phyloP scores from a whole-genome alignment of 2,888 invertebrate genomes.

The Lithophane socia region DNA sequence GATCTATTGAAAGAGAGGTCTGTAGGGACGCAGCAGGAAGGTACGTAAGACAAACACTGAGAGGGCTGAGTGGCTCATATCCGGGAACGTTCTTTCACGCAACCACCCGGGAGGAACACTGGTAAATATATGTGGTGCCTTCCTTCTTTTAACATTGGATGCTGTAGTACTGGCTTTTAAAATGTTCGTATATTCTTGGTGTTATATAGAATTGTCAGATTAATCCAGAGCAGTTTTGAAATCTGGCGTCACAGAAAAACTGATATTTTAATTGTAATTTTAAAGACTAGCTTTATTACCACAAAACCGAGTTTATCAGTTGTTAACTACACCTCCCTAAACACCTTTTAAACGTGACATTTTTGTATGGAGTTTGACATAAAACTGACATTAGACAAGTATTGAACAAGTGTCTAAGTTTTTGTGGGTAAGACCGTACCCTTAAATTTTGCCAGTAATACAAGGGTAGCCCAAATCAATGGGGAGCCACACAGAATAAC shows the following conservation, averaged over 20 bases:
- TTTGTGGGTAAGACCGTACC: no score
- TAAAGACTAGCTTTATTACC: no score
- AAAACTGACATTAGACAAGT: no score
- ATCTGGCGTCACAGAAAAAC: not conserved
- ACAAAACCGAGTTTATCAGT: no score
- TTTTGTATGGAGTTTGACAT: no score
- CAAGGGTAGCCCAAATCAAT: not conserved
- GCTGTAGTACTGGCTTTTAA: not conserved
- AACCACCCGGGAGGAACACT: conserved; percentile 61
- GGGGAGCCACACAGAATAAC: not conserved
- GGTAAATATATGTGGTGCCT: conserved; percentile 64
- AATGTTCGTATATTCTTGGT: not conserved
- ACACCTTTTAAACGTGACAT: no score
- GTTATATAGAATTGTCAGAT: not conserved
- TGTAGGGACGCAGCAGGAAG: conserved; percentile 63
- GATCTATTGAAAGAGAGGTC: conserved; percentile 20
- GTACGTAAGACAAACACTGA: conserved; percentile 74
- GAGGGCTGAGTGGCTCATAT: conserved; percentile 80
- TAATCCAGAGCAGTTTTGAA: not conserved
- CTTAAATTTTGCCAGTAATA: not conserved
- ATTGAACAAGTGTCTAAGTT: no score
- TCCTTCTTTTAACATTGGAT: conserved; percentile 12
- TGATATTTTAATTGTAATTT: not conserved
- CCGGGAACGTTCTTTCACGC: conserved; percentile 76
- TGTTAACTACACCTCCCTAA: no score